phyloP scores from a whole-genome alignment of 1,140 invertebrate genomes.

The Parapsyche elsis region DNA sequence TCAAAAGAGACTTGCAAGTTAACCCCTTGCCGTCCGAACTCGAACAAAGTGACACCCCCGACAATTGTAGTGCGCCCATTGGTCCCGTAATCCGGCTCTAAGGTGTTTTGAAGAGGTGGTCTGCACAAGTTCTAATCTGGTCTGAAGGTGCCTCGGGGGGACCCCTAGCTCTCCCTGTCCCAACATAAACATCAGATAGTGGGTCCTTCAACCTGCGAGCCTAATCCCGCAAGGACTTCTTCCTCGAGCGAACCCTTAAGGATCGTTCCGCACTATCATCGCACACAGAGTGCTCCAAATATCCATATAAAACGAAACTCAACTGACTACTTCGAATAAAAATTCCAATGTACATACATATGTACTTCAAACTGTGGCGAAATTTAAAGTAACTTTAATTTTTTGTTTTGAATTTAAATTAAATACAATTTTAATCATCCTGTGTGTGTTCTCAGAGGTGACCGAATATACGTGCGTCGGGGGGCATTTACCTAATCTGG shows the following conservation, averaged over 20 bases:
- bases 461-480: conserved; percentile 39
- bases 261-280: conserved; percentile 8
- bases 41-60: conserved; percentile 23
- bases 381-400: no score
- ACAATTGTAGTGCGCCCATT: conserved; percentile 40
- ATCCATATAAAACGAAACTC: background rate
- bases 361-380: no score
- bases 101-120: conserved; percentile 54
- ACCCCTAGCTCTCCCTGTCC: conserved; percentile 34
- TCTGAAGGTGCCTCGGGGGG: conserved; percentile 47
- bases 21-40: conserved; percentile 12
- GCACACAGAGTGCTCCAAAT: background rate
- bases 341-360: no score
- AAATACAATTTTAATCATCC: conserved; percentile 32
- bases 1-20: conserved; percentile 22
- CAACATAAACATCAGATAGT: conserved; percentile 53
- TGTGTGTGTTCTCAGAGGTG: conserved; percentile 35
- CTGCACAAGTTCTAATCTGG: conserved; percentile 55
- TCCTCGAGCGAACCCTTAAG: conserved; percentile 53
- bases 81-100: conserved; percentile 54
- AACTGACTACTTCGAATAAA: no score
- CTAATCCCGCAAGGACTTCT: conserved; percentile 54
- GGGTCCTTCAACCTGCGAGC: conserved; percentile 52
- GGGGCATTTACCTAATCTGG: conserved; percentile 55
- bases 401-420: no score